Evolutionary conservation across 2,888 invertebrate genomes (phyloP), one percentile per base, ranked within the genome.

Genomic region (Pristionchus arcanus): DNA sequence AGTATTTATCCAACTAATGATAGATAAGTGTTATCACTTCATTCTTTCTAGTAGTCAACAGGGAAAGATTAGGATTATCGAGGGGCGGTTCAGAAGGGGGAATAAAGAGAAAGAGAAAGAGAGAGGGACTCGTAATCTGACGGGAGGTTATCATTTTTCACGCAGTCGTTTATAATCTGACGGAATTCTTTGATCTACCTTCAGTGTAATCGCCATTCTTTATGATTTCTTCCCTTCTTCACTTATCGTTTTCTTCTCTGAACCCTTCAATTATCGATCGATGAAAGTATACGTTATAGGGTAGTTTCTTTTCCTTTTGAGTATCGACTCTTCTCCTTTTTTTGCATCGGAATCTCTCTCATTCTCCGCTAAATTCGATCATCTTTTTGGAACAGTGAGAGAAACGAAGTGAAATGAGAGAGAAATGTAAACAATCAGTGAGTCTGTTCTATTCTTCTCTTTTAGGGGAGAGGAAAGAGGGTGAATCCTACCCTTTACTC

Each of bases 331-430:
- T 68, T 15, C 31, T 28, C 13, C 63, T 68, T 15, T 68, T 68
- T 68, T 68, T 68, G 28, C 31, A 31, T 68, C 68, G 25, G 68
- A 68, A 68, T 68, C 68, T 68, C 68, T 28, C 59, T 59, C 59
- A 25, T 31, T 68, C 68, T 68, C 68, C 68, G 68, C 68, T 68
- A 68, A 68, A 68, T 68, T 68, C 77, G 42, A 77, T 49, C 77
- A 42, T 34, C 77, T 77, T 77, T 77, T 77, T 77, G 77, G 37
- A 25, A 31, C 25, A 28, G 28, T 31, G 34, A 37, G 37, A 77
- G 25, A 77, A 25, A 42, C 34, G 77, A 37, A 42, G 37, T 37
- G 37, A 42, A 42, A 42, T 49, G 37, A 49, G 37, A 49, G 77
- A 34, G 71, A 28, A 42, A 42, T 37, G 77, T 77, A 42, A 42